These are phyloP conservation scores for Hydroisotoma schaefferi DNA, from an alignment of 2,888 invertebrate species.

Conservation along the genomic window DNA sequence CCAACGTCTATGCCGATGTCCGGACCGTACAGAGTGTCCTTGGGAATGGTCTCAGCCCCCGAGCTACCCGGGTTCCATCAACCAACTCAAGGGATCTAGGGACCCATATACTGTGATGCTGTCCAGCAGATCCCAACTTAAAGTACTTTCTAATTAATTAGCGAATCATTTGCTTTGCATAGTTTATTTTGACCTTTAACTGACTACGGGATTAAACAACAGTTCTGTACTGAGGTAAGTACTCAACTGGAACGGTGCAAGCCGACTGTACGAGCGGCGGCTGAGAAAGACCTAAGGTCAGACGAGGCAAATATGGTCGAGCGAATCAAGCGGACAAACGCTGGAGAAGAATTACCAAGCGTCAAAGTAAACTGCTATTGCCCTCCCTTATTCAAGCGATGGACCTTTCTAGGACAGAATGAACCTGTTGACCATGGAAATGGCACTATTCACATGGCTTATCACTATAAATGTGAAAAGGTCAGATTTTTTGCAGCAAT, in stretches of 20 bases:
- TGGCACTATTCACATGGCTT: slow-evolving; percentile 49
- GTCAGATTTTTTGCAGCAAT: slow-evolving; percentile 20
- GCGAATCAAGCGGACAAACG: slow-evolving; percentile 20
- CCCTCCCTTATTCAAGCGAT: slow-evolving; percentile 52
- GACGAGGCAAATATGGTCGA: slow-evolving; percentile 26
- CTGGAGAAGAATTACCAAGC: slow-evolving; percentile 31
- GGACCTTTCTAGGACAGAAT: slow-evolving; percentile 25
- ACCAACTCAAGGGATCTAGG: slow-evolving; percentile 11
- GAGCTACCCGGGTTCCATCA: slow-evolving; percentile 22
- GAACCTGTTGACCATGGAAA: slow-evolving; percentile 38
- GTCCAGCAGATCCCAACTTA: slow-evolving; percentile 62
- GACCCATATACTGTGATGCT: slow-evolving; percentile 54
- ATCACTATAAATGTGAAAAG: slow-evolving; percentile 55
- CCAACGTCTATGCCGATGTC: slow-evolving; percentile 63
- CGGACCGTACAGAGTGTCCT: slow-evolving; percentile 57
- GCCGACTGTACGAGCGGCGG: not conserved
- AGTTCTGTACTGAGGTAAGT: slow-evolving; percentile 37
- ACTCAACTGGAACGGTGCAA: slow-evolving; percentile 23
- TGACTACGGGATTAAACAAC: too few relatives aligned
- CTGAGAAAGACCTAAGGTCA: not conserved
- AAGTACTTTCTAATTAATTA: slow-evolving; percentile 53
- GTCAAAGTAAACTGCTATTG: slow-evolving; percentile 58
- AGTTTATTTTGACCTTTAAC: not conserved
- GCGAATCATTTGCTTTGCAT: not conserved
- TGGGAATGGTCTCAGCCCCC: slow-evolving; percentile 52